phyloP scores from a whole-genome alignment of 1,140 invertebrate species.

The Tetragonula clypearis region DNA sequence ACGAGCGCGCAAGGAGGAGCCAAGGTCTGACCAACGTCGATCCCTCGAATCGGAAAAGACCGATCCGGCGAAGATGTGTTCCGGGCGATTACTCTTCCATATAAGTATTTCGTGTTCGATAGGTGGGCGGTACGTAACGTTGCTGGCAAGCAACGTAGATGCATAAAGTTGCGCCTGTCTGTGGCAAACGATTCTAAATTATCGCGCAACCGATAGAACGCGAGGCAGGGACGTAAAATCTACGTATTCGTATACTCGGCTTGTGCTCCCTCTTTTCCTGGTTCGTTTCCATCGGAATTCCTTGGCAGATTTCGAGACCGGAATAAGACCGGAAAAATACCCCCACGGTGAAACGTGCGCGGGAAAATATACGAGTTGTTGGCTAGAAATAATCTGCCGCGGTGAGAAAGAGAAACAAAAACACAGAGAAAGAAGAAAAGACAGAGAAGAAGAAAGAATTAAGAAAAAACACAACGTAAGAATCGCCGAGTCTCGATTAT shows the following conservation, averaged over 20 bases:
- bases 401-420: too few relatives aligned
- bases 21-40: conserved; percentile 28
- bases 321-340: conserved; percentile 22
- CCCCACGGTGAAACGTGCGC: not conserved
- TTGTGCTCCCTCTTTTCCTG: not conserved
- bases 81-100: conserved; percentile 14
- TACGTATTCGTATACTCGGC: conserved; percentile 36
- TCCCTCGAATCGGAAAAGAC: conserved; percentile 37
- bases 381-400: conserved; percentile 1
- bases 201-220: conserved; percentile 33
- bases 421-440: too few relatives aligned
- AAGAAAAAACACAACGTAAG: not conserved
- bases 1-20: not conserved
- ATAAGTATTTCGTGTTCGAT: conserved; percentile 63
- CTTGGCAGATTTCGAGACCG: conserved; percentile 26
- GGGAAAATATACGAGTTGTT: not conserved
- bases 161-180: conserved; percentile 62
- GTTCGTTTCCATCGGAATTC: conserved; percentile 9
- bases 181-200: conserved; percentile 63
- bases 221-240: conserved; percentile 34
- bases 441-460: too few relatives aligned
- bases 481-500: not conserved
- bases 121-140: conserved; percentile 54
- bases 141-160: conserved; percentile 62
- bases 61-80: conserved; percentile 13